A percentile compares a stretch with the other conserved stretches of the same genome.
Conservation (phyloP, 2,888 invertebrate species). For the Bombylius discolor region DNA sequence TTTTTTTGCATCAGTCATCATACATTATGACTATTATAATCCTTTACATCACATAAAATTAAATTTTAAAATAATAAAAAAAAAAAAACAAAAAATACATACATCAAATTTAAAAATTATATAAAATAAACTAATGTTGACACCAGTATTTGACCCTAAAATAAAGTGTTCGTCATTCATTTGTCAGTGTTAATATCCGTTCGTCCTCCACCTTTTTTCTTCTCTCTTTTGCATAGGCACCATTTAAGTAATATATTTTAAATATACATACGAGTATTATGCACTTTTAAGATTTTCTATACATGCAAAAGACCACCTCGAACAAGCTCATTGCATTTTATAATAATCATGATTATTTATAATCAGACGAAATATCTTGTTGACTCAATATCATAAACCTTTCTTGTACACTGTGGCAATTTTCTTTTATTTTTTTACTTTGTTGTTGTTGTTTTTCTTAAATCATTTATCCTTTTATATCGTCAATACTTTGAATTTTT, state of each 20-base stretch:
- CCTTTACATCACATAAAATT: no score
- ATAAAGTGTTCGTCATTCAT: no score
- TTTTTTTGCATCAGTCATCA: no score
- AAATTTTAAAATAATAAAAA: no score
- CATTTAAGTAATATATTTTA: no score
- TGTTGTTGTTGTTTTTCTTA: neutral
- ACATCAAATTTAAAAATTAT: neutral
- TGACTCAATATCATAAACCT: constrained; percentile 13
- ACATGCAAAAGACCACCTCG: constrained; percentile 6
- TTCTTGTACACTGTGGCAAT: neutral
- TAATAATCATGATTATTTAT: constrained; percentile 13
- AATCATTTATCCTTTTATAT: neutral
- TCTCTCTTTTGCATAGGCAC: no score
- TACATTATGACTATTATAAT: no score
- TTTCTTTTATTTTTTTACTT: neutral
- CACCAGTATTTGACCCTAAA: neutral
- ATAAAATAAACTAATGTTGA: neutral
- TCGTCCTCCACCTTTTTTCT: no score
- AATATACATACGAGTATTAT: no score
- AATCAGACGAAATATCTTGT: constrained; percentile 10
- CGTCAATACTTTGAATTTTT: neutral
- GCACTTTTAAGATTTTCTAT: no score
- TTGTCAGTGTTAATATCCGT: no score
- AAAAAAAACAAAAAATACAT: no score
- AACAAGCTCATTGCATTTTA: constrained; percentile 5